These are phyloP conservation scores for Sinocyclocheilus anophthalmus DNA, from an alignment of 2,113 vertebrate species.

Conservation along the genomic window DNA sequence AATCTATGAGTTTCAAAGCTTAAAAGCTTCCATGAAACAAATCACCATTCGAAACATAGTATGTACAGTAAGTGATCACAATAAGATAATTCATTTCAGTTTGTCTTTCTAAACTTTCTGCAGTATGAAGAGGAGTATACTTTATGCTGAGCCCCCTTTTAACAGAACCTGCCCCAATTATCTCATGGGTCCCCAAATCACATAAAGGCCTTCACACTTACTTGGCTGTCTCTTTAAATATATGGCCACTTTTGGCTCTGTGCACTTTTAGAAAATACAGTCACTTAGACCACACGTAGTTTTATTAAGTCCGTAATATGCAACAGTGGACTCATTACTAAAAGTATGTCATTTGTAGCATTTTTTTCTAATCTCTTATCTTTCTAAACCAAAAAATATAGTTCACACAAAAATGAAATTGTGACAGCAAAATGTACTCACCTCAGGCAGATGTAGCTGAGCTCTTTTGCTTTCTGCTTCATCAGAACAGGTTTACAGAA, in stretches of 20 bases:
- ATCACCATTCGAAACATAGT: background rate
- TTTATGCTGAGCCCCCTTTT: constrained; percentile 3
- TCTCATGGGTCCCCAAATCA: background rate
- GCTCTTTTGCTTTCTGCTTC: no score
- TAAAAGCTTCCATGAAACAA: background rate
- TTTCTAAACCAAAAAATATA: no score
- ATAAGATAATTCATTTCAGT: background rate
- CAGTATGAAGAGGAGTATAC: background rate
- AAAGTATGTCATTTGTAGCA: background rate
- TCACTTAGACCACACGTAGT: background rate
- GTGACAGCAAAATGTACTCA: background rate
- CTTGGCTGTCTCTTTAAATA: background rate
- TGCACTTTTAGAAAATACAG: background rate
- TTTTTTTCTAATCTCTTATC: background rate
- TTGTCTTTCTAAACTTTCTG: background rate
- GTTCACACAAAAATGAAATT: background rate
- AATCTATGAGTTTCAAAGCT: background rate
- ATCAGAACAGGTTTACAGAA: background rate
- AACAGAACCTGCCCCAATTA: constrained; percentile 25
- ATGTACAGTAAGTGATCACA: constrained; percentile 11
- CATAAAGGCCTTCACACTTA: background rate
- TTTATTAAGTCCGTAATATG: background rate
- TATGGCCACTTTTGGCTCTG: background rate
- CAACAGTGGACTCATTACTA: background rate
- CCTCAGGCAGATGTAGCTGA: background rate